Evolutionary conservation across 2,888 invertebrate species (phyloP), one percentile per base, ranked within the genome.

Genomic region (Lasioglossum villosulum): DNA sequence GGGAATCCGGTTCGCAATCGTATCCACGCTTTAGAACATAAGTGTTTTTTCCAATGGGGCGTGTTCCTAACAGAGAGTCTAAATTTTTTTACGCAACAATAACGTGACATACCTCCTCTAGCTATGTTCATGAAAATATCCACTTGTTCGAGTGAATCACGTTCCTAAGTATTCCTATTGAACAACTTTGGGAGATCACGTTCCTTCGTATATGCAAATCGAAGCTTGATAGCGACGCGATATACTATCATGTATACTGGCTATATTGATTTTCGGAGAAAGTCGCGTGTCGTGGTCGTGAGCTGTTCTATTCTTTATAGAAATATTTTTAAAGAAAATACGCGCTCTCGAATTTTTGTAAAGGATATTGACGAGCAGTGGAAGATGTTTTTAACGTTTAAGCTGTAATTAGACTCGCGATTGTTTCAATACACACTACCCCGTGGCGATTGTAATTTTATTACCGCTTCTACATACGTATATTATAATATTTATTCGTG

Each of bases 61-160:
- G 89, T 89, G 90, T 90, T 90, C 90, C 90, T 90, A 90, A 82
- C 87, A 90, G 86, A 90, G 86, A 90, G 85, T 86, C 84, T 90
- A 90, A 87, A 89, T 89, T 89, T 90, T 91, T 89, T 88, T 89
- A 90, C 83, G 80, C 80, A 77, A 39, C 59, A 78, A 78, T 45
- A 45, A 73, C 73, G 73, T 74, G 63, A 74, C 79, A 80, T 68
- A 80, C 70, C 70, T 48, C 70, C 70, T 59, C 83, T 86, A 84
- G 70, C 48, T 87, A 85, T 88, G 83, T 83, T 73, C 78, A 81
- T 48, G 68, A 63, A 37, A 86, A 87, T 87, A 79, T 81, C 86
- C 86, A 78, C 70, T 71, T 88, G 82, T 78, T 84, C 84, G 83
- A 83, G 76, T 80, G 63, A 82, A 80, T 78, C 75, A 84, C 88